A percentile compares a stretch with the other conserved stretches of the same genome.
These are phyloP conservation scores for Daubentonia madagascariensis DNA, from an alignment of 2,113 vertebrate species.

Conservation along the genomic window DNA sequence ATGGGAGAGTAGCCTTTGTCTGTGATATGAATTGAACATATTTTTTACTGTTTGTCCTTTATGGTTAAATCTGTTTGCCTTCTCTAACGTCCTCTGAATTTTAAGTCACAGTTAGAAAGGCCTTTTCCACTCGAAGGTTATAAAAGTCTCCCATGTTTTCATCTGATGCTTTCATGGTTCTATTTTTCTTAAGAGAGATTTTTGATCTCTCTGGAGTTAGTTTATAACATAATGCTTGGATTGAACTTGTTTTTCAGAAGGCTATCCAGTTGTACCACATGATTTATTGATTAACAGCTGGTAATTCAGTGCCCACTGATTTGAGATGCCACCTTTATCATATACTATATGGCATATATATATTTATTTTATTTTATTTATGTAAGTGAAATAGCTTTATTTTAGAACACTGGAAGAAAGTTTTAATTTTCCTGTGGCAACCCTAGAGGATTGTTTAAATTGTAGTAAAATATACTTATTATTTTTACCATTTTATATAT, in stretches of 20 bases:
- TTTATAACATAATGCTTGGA: neutral
- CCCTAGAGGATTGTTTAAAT: neutral
- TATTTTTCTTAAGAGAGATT: constrained; percentile 26
- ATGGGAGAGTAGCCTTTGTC: neutral
- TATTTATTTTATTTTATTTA: neutral
- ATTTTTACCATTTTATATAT: neutral
- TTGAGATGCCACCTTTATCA: neutral
- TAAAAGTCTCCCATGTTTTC: neutral
- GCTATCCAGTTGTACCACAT: neutral
- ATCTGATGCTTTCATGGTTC: neutral
- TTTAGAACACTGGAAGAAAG: constrained; percentile 2
- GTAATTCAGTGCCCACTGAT: neutral
- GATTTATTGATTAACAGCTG: neutral
- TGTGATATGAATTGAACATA: neutral
- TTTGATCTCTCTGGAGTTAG: neutral
- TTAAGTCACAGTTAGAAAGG: neutral
- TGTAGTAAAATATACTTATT: neutral
- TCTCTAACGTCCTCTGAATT: neutral
- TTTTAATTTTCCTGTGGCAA: neutral
- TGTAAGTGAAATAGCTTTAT: neutral
- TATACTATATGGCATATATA: neutral
- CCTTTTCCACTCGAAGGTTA: neutral
- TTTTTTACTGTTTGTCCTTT: neutral
- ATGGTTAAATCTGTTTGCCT: neutral
- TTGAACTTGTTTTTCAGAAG: neutral